Percentiles rank a stretch among this genome's conserved stretches.
Conservation (phyloP, 37 sponge, comb jelly and placozoan genomes). For the Bolinopsis microptera region DNA sequence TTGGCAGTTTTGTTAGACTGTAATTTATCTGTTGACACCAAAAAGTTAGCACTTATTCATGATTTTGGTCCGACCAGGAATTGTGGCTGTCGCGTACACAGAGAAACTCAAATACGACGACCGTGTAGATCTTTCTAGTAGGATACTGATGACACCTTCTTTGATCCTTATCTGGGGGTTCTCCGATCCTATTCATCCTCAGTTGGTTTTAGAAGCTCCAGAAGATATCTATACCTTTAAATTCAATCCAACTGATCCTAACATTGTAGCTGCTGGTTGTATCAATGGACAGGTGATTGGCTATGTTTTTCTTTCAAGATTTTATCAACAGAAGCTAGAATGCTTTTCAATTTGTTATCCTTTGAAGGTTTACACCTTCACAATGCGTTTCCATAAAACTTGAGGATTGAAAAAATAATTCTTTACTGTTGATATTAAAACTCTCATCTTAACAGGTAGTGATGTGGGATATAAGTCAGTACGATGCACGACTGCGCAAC, state of each 20-base stretch:
- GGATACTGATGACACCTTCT: constrained; percentile 69
- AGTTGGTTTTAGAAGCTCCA: constrained; percentile 93
- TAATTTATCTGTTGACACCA: not conserved
- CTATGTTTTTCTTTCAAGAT: too few relatives aligned
- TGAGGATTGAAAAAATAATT: too few relatives aligned
- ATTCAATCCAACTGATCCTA: constrained; percentile 91
- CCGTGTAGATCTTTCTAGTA: constrained; percentile 82
- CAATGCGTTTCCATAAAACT: too few relatives aligned
- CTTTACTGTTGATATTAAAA: too few relatives aligned
- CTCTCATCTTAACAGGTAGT: constrained; percentile 87
- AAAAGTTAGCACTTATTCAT: not conserved
- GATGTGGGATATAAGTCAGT: constrained; percentile 86
- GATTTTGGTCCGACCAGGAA: constrained; percentile 68
- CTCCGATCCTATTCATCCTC: constrained; percentile 95
- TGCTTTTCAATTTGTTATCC: not conserved
- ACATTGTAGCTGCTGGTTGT: constrained; percentile 88
- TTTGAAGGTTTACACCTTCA: too few relatives aligned
- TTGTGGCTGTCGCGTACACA: constrained; percentile 93
- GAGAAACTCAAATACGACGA: constrained; percentile 81
- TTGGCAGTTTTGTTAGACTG: not conserved
- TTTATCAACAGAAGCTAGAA: not conserved
- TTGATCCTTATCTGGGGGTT: constrained; percentile 96
- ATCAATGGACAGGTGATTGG: constrained; percentile 83
- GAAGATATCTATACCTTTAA: constrained; percentile 86
- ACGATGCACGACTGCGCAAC: constrained; percentile 77